Evolutionary conservation across 1,140 invertebrate genomes (phyloP), one percentile per base, ranked within the genome.

Genomic region (Aphelenchoides fujianensis): DNA sequence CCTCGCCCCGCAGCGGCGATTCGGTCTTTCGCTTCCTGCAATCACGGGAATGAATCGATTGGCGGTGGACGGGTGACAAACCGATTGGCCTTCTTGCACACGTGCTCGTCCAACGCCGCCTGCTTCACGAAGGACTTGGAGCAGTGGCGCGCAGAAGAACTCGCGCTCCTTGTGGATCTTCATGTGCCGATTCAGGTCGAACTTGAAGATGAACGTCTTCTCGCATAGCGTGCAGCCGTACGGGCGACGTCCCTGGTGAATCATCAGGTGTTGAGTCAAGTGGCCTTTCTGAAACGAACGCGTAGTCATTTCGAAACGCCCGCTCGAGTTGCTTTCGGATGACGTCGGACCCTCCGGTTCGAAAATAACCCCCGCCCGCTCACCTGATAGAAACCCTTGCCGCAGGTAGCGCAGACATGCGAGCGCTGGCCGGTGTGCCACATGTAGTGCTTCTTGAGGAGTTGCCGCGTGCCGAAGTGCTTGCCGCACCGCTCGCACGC

Each of bases 221-320:
- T 95, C 92, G 85, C 95, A 98, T 73, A 96, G 94, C 78, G 92
- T 90, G 86, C 96, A 98, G 85, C 96, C 92, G 83, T 98, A 95
- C 0, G 96, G 95, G 83, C 97, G 95, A 7, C 74, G 81, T 16
- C 81, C 81, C 34, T 74, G 70, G 53, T 83, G 82, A 62, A 83
- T 83, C 82, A 82, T 83, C 61, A 84, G 66, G 61, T 83, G 82
- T 67, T 83, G 82, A 28, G 83, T 83, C 36, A 83, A 75, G 73
- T 83, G 82, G 19, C 82, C 82, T 61, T 84, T 84, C 78, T 83
- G 72, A 73, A 82, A 76, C 28, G 68, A 70, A 35, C 68, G 32
- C 74, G 54, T n/a, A n/a, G n/a, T n/a, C n/a, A n/a, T n/a, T n/a
- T n/a, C n/a, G n/a, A n/a, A n/a, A n/a, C n/a, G 53, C 28, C 54